These are phyloP conservation scores for Dysmachus trigonus DNA, from an alignment of 2,888 invertebrate genomes.

Conservation along the genomic window DNA sequence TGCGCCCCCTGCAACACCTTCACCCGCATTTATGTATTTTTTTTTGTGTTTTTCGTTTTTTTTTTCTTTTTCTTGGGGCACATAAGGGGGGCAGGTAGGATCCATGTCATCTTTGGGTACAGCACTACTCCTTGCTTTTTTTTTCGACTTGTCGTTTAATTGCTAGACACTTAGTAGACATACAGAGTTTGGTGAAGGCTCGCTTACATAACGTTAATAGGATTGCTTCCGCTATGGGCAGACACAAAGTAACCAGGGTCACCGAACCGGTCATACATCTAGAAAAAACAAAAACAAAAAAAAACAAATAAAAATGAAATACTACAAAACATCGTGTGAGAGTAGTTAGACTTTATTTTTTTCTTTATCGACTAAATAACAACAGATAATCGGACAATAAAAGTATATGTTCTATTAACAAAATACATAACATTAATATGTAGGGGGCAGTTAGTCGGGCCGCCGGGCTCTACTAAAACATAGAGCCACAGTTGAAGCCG, in stretches of 20 bases:
- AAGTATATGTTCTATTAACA: not conserved
- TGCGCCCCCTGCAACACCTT: not conserved
- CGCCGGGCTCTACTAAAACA: slow-evolving; percentile 20
- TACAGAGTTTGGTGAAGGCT: not conserved
- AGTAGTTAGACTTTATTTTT: not conserved
- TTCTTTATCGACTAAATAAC: slow-evolving; percentile 3
- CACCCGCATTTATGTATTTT: not conserved
- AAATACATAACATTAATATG: not conserved
- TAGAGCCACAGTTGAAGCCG: not conserved
- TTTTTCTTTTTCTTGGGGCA: no score
- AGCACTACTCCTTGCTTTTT: not conserved
- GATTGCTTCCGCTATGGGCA: slow-evolving; percentile 58
- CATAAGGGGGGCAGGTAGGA: not conserved
- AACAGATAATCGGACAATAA: not conserved
- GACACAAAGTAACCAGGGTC: slow-evolving; percentile 61
- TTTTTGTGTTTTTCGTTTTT: no score
- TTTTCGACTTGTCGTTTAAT: not conserved
- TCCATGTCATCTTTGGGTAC: not conserved
- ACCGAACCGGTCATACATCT: slow-evolving; percentile 61
- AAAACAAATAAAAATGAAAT: slow-evolving; percentile 44
- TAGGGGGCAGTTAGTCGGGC: slow-evolving; percentile 24
- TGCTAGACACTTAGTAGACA: not conserved
- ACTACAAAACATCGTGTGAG: not conserved
- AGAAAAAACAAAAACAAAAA: slow-evolving; percentile 50
- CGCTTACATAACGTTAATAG: slow-evolving; percentile 60